Evolutionary conservation across 1,140 invertebrate genomes (phyloP).

Genomic region (Thaumetopoea pityocampa): DNA sequence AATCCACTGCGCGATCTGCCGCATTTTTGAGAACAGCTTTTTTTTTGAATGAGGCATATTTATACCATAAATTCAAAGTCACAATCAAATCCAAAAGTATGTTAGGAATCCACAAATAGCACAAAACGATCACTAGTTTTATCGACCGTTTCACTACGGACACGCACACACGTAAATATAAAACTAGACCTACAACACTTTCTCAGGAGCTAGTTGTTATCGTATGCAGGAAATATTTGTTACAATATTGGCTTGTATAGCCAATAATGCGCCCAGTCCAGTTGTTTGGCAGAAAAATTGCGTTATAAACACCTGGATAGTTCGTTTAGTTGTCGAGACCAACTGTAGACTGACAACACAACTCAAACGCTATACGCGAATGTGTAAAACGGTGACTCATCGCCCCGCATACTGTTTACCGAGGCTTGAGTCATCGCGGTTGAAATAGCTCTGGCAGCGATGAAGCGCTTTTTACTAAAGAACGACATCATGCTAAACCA

Average conservation of each 20-base stretch:
- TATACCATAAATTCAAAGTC: constrained; percentile 31
- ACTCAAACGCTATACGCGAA: constrained; percentile 74
- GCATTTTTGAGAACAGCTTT: constrained; percentile 63
- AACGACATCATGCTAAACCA: constrained; percentile 26
- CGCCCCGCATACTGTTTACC: constrained; percentile 75
- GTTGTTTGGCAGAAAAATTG: constrained; percentile 63
- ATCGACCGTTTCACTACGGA: constrained; percentile 69
- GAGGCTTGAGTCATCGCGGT: constrained; percentile 72
- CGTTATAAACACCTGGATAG: constrained; percentile 65
- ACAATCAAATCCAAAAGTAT: constrained; percentile 37
- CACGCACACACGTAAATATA: constrained; percentile 59
- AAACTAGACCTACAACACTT: constrained; percentile 63
- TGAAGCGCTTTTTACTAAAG: constrained; percentile 45
- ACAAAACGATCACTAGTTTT: constrained; percentile 58
- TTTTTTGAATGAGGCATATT: constrained; percentile 70
- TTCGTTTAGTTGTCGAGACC: constrained; percentile 63
- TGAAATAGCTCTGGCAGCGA: constrained; percentile 38
- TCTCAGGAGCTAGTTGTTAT: constrained; percentile 58
- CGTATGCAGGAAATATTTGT: constrained; percentile 38
- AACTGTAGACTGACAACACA: constrained; percentile 73
- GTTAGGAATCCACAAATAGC: constrained; percentile 63
- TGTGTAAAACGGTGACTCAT: constrained; percentile 75
- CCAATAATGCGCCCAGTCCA: constrained; percentile 41
- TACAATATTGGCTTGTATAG: constrained; percentile 38
- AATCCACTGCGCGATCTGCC: constrained; percentile 65